Conservation (phyloP, 2,797 vertebrate genomes). For the Podargus strigoides region DNA sequence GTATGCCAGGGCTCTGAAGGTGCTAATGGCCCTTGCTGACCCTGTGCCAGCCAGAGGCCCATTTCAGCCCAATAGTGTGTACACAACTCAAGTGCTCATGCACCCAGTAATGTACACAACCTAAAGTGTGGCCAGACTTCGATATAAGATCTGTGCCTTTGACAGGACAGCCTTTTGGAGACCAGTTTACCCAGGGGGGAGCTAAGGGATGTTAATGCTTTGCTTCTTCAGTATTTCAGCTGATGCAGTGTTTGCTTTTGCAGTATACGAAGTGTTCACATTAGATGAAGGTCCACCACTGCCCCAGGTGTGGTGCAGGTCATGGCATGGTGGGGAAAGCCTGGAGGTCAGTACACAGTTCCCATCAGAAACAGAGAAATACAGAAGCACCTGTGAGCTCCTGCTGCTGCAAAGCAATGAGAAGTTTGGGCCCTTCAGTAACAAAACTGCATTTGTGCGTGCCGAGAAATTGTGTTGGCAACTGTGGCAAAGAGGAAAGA, state of each 20-base stretch:
- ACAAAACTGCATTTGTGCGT: background rate
- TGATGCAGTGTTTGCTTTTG: background rate
- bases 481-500: background rate
- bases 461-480: background rate
- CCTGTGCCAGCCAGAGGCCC: background rate
- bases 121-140: background rate
- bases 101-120: background rate
- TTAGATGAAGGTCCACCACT: background rate
- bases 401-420: background rate
- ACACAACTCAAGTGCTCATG: background rate
- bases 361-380: background rate
- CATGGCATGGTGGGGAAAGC: background rate
- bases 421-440: background rate
- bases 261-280: background rate
- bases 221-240: background rate
- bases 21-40: background rate
- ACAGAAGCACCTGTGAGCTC: background rate
- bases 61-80: accelerated
- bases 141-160: background rate
- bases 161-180: background rate
- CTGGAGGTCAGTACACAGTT: background rate
- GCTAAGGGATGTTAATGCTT: background rate
- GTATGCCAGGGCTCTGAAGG: background rate
- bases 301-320: background rate
- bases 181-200: background rate